Conservation (phyloP, 2,113 vertebrate genomes). For the Clupea harengus region DNA sequence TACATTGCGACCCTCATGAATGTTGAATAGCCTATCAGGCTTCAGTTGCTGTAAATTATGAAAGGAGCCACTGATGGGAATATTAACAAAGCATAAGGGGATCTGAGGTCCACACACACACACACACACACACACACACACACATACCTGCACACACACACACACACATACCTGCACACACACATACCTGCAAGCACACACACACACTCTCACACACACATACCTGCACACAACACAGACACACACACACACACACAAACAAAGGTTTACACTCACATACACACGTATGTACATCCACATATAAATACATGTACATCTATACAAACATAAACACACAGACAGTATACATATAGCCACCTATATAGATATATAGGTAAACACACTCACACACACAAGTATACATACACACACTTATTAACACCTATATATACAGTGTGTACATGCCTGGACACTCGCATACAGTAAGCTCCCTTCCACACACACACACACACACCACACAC, state of each 20-base stretch:
- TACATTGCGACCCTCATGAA: conserved; percentile 99
- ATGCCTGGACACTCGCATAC: no score
- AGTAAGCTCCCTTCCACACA: no score
- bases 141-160: background rate
- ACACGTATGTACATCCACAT: no score
- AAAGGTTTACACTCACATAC: background rate
- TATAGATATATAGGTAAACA: no score
- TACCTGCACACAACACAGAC: background rate
- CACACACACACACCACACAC: background rate
- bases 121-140: conserved; percentile 34
- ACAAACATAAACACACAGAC: no score
- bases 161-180: background rate
- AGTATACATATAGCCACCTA: no score
- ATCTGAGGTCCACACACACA: conserved; percentile 76
- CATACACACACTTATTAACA: no score
- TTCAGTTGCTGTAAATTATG: conserved; percentile 99
- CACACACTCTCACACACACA: background rate
- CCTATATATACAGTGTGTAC: no score
- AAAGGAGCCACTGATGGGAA: conserved; percentile 89
- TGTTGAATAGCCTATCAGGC: conserved; percentile 99
- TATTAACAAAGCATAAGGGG: conserved; percentile 85
- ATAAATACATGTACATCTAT: no score
- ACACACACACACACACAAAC: background rate
- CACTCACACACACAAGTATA: no score
- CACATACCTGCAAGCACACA: background rate